Conservation (phyloP, 2,797 vertebrate species). For the Pipistrellus nathusii region DNA sequence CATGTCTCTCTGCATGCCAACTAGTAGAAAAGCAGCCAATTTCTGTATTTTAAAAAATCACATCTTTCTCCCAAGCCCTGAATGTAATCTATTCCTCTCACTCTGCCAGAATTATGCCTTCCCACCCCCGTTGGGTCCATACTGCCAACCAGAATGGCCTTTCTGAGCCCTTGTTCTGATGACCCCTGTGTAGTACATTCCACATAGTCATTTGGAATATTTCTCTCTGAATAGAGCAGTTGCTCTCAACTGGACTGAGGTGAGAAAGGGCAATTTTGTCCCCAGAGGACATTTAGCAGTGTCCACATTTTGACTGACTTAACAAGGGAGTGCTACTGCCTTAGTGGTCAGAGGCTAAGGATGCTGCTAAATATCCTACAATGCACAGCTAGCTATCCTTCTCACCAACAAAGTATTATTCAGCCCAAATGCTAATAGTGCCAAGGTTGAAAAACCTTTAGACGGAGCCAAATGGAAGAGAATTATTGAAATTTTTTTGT, state of each 20-base stretch:
- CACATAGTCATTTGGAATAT: not conserved
- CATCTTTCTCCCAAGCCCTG: not conserved
- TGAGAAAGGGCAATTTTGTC: not conserved
- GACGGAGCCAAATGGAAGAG: not conserved
- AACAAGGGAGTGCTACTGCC: not conserved
- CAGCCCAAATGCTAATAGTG: not conserved
- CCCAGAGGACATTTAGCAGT: not conserved
- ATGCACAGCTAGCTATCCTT: not conserved
- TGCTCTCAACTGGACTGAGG: not conserved
- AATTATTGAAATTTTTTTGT: not conserved
- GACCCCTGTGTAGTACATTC: not conserved
- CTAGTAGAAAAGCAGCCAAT: not conserved
- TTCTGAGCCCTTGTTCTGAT: not conserved
- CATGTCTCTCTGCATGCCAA: not conserved
- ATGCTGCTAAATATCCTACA: not conserved
- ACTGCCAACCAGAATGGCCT: not conserved
- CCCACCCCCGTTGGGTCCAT: not conserved
- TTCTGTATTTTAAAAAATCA: not conserved
- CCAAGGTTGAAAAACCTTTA: not conserved
- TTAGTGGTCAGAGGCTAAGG: not conserved
- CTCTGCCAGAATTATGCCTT: not conserved
- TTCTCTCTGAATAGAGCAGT: not conserved
- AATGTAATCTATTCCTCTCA: not conserved
- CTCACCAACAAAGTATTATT: not conserved
- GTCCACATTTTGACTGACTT: not conserved